Base-by-base conservation (phyloP, 2,113 vertebrate genomes). In the Serinus canaria region DNA sequence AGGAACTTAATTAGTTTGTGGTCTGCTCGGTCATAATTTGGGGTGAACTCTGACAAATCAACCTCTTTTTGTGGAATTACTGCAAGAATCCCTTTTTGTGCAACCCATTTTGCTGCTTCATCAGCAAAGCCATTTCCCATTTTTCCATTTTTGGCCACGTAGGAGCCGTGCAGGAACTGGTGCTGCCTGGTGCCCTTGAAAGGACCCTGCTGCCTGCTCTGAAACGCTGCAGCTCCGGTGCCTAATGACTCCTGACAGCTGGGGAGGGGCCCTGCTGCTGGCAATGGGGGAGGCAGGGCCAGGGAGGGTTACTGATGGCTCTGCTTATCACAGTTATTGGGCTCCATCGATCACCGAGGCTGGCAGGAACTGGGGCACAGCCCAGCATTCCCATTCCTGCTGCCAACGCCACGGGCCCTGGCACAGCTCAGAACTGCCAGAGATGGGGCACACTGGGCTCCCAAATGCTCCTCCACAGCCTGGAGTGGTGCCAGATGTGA, bases 171-270 rank as follows among this genome's bases (percentile, higher is more conserved):
- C 33, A 46, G 73, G 53, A 41, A 1, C n/a, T 3, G 62, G 14
- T 8, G 39, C 87, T 31, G 67, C 79, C 53, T 35, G 20, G 53
- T 94, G 96, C 95, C 97, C 96, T 98, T 96, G 96, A 95, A 95
- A 95, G 87, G 89, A 80, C 67, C 85, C 87, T 27, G 20, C 17
- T 35, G 75, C 35, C 89, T 69, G 74, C 93, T 96, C 94, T 37
- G 81, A 43, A 92, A 84, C 19, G 28, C 43, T 67, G 89, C 39
- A 53, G 67, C 60, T 67, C 67, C 3, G 20, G 86, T 37, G 33
- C 46, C 95, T 96, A 96, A 97, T 93, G 96, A 93, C 50, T 97
- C 91, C 92, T 97, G 97, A 97, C 97, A 97, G 95, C 81, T 63
- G 52, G 92, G 49, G 87, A 94, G 59, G 33, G 58, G 95, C 27